Evolutionary conservation across 2,888 invertebrate species (phyloP).

Genomic region (Maniola hyperantus): DNA sequence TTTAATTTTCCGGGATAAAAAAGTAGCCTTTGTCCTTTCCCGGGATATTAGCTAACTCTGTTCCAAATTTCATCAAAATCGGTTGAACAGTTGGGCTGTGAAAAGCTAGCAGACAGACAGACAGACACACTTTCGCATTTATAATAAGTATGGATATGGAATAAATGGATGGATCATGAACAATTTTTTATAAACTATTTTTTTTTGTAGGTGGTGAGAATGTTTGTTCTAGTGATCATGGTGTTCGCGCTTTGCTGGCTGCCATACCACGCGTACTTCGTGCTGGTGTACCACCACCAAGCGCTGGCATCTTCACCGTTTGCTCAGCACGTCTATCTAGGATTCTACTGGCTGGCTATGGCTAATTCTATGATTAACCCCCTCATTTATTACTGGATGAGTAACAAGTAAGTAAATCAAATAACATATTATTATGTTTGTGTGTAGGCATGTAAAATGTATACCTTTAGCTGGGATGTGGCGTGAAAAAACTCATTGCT

Average conservation of each 20-base stretch:
- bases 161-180: too few species aligned
- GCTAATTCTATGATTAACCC: conserved; percentile 96
- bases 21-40: too few species aligned
- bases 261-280: conserved; percentile 93
- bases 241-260: conserved; percentile 94
- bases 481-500: too few species aligned
- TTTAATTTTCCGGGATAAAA: too few species aligned
- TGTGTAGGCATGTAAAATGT: neutral
- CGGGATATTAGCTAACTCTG: too few species aligned
- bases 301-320: conserved; percentile 86
- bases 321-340: conserved; percentile 91
- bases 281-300: conserved; percentile 84
- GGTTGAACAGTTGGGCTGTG: too few species aligned
- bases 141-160: too few species aligned
- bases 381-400: conserved; percentile 96
- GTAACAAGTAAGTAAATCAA: conserved; percentile 85
- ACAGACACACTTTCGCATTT: too few species aligned
- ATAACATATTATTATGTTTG: too few species aligned
- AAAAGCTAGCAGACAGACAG: too few species aligned
- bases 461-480: too few species aligned
- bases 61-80: too few species aligned
- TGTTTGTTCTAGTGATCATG: conserved; percentile 92
- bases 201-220: conserved; percentile 88
- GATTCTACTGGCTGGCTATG: conserved; percentile 95
- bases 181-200: neutral